These are phyloP conservation scores for Diachasmimorpha longicaudata DNA, from an alignment of 1,140 invertebrate genomes.

Conservation along the genomic window DNA sequence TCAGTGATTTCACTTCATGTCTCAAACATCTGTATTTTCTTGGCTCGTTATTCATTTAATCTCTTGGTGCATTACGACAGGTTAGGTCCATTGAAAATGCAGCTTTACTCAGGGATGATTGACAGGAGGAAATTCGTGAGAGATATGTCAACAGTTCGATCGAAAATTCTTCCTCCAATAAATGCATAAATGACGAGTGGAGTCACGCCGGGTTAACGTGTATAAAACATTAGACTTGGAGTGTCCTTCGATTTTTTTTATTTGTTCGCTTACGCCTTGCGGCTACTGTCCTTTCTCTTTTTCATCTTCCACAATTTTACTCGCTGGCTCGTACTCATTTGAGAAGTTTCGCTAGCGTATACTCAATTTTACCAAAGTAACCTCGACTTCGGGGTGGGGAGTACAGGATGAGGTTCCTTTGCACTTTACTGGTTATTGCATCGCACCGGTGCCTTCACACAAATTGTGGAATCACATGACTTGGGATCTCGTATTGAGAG, in stretches of 20 bases:
- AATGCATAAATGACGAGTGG: neutral
- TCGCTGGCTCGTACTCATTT: neutral
- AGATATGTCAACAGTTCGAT: neutral
- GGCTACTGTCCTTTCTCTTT: slow-evolving; percentile 16
- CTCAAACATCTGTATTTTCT: neutral
- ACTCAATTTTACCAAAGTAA: neutral
- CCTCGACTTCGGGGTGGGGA: too few relatives aligned
- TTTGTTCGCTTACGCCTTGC: slow-evolving; percentile 10
- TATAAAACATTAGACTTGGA: neutral
- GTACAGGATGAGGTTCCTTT: too few relatives aligned
- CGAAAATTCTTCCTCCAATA: neutral
- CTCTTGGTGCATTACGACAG: neutral
- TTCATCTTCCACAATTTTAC: neutral
- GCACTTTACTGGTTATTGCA: neutral
- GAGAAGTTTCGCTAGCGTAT: neutral
- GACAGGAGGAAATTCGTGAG: neutral
- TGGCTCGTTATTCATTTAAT: neutral
- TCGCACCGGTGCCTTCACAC: neutral
- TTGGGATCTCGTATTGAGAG: too few relatives aligned
- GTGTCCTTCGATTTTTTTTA: slow-evolving; percentile 24
- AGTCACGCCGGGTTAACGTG: neutral
- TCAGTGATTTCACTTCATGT: neutral
- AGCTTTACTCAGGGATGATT: neutral
- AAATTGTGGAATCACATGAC: neutral
- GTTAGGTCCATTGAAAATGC: neutral